Conservation (phyloP, 1,140 invertebrate species). For the Caenorhabditis briggsae region DNA sequence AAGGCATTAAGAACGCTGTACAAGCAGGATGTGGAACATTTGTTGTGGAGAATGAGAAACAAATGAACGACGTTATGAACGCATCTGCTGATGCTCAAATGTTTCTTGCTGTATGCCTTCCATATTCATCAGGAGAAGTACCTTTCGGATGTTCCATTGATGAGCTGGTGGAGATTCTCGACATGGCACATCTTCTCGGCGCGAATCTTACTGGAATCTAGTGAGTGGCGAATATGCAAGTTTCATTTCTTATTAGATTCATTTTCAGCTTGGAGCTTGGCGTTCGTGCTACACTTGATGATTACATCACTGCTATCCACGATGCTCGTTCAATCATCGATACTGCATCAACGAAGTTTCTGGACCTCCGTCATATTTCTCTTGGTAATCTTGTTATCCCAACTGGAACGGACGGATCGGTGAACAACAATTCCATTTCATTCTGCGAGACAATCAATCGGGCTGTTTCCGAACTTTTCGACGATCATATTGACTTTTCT, state of each 20-base stretch:
- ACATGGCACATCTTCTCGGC: slow-evolving; percentile 3
- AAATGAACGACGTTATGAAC: slow-evolving; percentile 17
- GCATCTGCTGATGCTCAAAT: slow-evolving; percentile 27
- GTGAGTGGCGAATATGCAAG: background rate
- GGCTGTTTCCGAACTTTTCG: slow-evolving; percentile 86
- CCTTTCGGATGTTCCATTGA: slow-evolving; percentile 7
- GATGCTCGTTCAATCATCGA: slow-evolving; percentile 17
- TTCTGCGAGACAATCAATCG: slow-evolving; percentile 82
- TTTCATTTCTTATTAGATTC: background rate
- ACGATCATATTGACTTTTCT: background rate
- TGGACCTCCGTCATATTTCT: background rate
- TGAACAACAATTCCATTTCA: background rate
- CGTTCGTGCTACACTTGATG: background rate
- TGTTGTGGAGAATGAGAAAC: slow-evolving; percentile 29
- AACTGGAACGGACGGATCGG: slow-evolving; percentile 9
- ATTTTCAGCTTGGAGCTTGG: slow-evolving; percentile 54
- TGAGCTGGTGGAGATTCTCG: slow-evolving; percentile 39
- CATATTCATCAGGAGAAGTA: slow-evolving; percentile 15
- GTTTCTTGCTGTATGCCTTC: background rate
- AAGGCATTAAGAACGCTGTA: slow-evolving; percentile 14
- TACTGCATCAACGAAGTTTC: slow-evolving; percentile 1
- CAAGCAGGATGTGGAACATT: background rate
- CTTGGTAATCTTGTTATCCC: slow-evolving; percentile 12
- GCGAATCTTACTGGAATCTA: slow-evolving; percentile 54
- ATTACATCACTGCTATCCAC: slow-evolving; percentile 12